phyloP scores from a whole-genome alignment of 2,113 vertebrate species.

The Todiramphus chloris region DNA sequence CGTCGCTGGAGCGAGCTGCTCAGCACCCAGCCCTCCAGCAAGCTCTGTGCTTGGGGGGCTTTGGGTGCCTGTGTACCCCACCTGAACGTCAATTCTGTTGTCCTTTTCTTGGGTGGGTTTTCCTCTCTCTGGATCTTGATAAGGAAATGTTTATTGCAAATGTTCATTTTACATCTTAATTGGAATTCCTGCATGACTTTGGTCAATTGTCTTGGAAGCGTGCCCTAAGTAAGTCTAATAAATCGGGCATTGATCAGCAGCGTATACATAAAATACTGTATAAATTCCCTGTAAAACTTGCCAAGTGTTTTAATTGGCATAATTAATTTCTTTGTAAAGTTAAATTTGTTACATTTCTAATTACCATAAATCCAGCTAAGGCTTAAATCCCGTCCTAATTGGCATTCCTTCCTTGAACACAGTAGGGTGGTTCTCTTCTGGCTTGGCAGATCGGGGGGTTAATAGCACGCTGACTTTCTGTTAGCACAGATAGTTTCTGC shows the following conservation, averaged over 20 bases:
- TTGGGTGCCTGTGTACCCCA: not conserved
- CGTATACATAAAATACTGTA: not conserved
- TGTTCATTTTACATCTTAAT: not conserved
- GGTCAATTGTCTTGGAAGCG: not conserved
- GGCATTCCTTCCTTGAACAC: not conserved
- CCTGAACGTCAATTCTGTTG: not conserved
- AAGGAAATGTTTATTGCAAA: not conserved
- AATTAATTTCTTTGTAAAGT: slow-evolving; percentile 53
- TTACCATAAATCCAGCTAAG: slow-evolving; percentile 37
- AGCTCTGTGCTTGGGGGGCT: rapidly evolving
- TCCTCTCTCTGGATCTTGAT: not conserved
- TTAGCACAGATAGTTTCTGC: not conserved
- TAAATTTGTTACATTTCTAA: slow-evolving; percentile 32
- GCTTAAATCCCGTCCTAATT: slow-evolving; percentile 29
- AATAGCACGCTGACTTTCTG: not conserved
- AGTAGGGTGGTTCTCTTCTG: not conserved
- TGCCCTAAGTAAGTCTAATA: not conserved
- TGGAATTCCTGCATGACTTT: not conserved
- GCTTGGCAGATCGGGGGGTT: not conserved
- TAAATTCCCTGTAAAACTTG: slow-evolving; percentile 25
- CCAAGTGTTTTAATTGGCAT: slow-evolving; percentile 31
- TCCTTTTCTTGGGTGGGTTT: not conserved
- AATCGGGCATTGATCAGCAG: not conserved
- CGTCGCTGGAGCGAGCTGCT: too few species aligned
- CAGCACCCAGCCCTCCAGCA: too few species aligned